Evolutionary conservation across 1,140 invertebrate species (phyloP), one percentile per base, ranked within the genome.

Genomic region (Wiebesia pumilae): DNA sequence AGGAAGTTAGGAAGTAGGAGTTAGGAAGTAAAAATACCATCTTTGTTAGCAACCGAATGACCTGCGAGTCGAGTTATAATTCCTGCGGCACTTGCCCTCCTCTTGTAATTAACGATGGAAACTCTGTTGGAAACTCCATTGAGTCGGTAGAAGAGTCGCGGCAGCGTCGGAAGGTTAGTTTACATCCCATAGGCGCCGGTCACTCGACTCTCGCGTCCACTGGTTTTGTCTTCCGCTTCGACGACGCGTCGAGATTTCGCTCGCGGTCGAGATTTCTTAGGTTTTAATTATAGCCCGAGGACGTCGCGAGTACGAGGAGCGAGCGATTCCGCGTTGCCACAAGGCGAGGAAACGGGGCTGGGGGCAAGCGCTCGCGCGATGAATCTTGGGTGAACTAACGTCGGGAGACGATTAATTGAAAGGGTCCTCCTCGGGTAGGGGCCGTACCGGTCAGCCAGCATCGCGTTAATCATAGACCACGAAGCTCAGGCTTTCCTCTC

Each of bases 361-460:
- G 33, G 47, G n/a, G n/a, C n/a, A n/a, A 67, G 80, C 38, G 33
- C 35, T 77, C 40, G 83, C 80, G 88, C 90, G 91, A 92, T 93
- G 91, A 92, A 93, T 93, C 92, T 93, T 92, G 90, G 91, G 92
- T 93, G 93, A 93, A 93, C 91, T 91, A 92, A 90, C 90, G 86
- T 51, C 88, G 89, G 75, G 89, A 88, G 90, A 89, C 92, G 93
- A 94, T 94, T 94, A 93, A 94, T 93, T 92, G 93, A 92, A 93
- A 93, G 92, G 93, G 92, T 92, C 90, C 88, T 86, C n/a, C n/a
- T 88, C 78, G 78, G 40, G 90, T n/a, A n/a, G 84, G 88, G 87
- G 86, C 88, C 14, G 24, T 35, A 21, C 77, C 67, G 12, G 30
- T 19, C 9, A 14, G 0, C 77, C 43, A 10, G 12, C 35, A 27